These are phyloP conservation scores for Solea senegalensis DNA, from an alignment of 2,113 vertebrate genomes.

Conservation along the genomic window DNA sequence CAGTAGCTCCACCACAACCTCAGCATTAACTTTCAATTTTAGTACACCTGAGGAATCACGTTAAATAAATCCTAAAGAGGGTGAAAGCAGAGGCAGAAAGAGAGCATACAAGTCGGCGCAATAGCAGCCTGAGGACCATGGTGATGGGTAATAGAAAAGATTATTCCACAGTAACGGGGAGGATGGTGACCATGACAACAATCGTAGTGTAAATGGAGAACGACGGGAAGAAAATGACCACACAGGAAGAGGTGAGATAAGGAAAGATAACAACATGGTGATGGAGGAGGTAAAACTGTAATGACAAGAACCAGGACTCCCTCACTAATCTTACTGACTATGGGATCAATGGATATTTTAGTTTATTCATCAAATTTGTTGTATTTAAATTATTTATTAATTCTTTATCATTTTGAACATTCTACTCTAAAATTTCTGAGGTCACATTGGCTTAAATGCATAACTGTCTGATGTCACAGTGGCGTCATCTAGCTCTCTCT, in stretches of 20 bases:
- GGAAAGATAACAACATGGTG: conserved; percentile 3
- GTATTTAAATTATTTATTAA: background rate
- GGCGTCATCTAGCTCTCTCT: conserved; percentile 20
- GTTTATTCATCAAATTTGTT: background rate
- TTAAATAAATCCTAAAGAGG: background rate
- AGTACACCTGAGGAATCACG: background rate
- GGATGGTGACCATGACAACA: conserved; percentile 44
- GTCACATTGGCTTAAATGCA: background rate
- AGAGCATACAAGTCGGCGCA: background rate
- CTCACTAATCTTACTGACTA: background rate
- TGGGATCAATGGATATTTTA: background rate
- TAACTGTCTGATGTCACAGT: conserved; percentile 13
- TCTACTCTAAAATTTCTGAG: background rate
- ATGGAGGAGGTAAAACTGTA: background rate
- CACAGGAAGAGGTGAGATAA: background rate
- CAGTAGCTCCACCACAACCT: background rate
- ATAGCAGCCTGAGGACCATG: conserved; percentile 4
- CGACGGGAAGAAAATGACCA: conserved; percentile 2
- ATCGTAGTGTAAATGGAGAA: conserved; percentile 1
- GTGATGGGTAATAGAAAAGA: conserved; percentile 35
- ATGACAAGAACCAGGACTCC: background rate
- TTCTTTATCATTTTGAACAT: background rate
- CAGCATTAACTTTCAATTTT: background rate
- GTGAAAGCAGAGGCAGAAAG: background rate
- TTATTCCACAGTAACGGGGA: conserved; percentile 1